A percentile compares a stretch with the other conserved stretches of the same genome.
Conservation (phyloP, 2,888 invertebrate species). For the Stratiomys singularior region DNA sequence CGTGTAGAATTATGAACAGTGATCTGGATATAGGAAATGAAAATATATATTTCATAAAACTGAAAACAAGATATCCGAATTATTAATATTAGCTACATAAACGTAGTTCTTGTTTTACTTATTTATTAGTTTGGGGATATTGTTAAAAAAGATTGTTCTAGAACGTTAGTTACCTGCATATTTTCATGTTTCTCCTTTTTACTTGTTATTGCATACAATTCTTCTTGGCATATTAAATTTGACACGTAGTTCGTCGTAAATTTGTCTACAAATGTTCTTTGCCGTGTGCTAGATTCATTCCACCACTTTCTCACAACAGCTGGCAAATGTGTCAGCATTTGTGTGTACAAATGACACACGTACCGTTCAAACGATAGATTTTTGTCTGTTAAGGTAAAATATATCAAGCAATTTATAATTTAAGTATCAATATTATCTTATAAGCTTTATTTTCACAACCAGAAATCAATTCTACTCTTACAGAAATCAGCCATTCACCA, state of each 20-base stretch:
- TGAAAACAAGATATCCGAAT: no score
- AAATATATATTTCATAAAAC: not conserved
- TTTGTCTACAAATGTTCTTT: constrained; percentile 70
- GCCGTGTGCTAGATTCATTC: constrained; percentile 68
- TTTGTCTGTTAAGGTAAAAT: constrained; percentile 53
- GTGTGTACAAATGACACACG: constrained; percentile 75
- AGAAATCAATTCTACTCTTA: no score
- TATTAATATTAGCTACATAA: no score
- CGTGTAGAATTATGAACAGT: constrained; percentile 76
- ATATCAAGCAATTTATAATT: not conserved
- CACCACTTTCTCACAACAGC: constrained; percentile 83
- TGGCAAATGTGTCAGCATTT: constrained; percentile 73
- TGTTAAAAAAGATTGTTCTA: no score
- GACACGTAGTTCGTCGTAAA: constrained; percentile 76
- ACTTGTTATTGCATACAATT: constrained; percentile 70
- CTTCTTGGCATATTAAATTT: constrained; percentile 73
- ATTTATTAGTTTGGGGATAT: no score
- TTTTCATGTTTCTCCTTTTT: constrained; percentile 71
- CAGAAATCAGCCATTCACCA: no score
- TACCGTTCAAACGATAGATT: constrained; percentile 60
- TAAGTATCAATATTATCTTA: no score
- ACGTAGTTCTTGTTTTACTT: no score
- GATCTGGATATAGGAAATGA: constrained; percentile 66
- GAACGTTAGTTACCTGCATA: constrained; percentile 74
- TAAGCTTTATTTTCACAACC: no score